These are phyloP conservation scores for Cuculus canorus DNA, from an alignment of 2,797 vertebrate species.

Conservation along the genomic window DNA sequence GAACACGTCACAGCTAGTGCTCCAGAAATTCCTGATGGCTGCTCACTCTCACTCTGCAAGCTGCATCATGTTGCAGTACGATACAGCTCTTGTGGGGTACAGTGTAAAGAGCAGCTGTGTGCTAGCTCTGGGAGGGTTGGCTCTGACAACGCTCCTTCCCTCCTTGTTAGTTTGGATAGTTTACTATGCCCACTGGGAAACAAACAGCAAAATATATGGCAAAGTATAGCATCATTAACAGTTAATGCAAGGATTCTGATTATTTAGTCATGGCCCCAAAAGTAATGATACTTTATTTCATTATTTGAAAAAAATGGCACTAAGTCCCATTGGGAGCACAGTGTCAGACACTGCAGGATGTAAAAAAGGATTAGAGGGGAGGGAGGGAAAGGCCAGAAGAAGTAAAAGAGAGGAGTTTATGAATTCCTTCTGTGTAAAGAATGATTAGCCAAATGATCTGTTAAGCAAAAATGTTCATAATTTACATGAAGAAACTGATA, in stretches of 20 bases:
- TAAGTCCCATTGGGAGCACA: rapidly evolving
- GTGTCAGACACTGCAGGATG: neutral
- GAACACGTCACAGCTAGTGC: neutral
- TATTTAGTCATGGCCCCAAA: neutral
- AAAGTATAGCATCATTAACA: neutral
- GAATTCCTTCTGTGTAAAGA: neutral
- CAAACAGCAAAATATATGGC: neutral
- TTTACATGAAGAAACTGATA: neutral
- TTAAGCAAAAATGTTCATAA: neutral
- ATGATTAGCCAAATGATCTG: neutral
- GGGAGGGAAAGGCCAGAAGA: neutral
- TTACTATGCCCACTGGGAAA: neutral
- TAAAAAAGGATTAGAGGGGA: neutral
- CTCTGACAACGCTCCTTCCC: neutral
- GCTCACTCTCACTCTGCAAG: neutral
- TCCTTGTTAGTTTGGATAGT: neutral
- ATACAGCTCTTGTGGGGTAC: rapidly evolving
- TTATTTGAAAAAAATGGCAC: neutral
- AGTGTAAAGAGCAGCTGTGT: neutral
- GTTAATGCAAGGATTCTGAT: neutral
- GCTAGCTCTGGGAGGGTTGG: neutral
- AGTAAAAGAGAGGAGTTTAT: neutral
- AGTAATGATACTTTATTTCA: neutral
- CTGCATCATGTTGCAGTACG: rapidly evolving
- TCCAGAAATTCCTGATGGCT: neutral